Conservation (phyloP, 1,140 invertebrate genomes). For the Calosoma granatense region DNA sequence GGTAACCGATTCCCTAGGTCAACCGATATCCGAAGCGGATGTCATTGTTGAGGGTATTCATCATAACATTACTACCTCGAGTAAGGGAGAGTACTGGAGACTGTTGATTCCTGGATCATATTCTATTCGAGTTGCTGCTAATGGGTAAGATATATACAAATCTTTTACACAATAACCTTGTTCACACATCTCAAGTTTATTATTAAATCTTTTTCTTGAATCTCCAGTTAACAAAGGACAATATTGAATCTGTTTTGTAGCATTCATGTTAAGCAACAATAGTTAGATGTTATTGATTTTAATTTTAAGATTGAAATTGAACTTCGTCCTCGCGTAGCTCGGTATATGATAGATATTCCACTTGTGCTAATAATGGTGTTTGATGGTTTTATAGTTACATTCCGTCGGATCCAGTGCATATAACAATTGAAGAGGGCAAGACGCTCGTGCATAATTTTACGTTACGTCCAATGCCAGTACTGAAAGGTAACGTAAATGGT, state of each 20-base stretch:
- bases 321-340: too few relatives aligned
- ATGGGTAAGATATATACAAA: constrained; percentile 53
- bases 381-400: too few relatives aligned
- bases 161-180: constrained; percentile 6
- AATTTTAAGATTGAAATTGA: too few relatives aligned
- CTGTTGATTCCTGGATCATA: constrained; percentile 74
- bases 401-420: constrained; percentile 30
- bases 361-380: too few relatives aligned
- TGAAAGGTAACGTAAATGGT: constrained; percentile 25
- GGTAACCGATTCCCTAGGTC: constrained; percentile 38
- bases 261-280: too few relatives aligned
- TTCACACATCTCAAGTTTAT: too few relatives aligned
- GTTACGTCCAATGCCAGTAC: constrained; percentile 27
- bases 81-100: constrained; percentile 80
- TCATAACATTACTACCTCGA: constrained; percentile 63
- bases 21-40: constrained; percentile 53
- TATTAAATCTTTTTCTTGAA: constrained; percentile 1
- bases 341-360: too few relatives aligned
- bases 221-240: background rate
- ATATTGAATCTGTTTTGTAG: too few relatives aligned
- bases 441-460: constrained; percentile 39
- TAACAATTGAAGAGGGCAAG: constrained; percentile 34
- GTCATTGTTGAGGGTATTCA: constrained; percentile 58
- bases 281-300: too few relatives aligned
- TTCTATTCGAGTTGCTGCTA: constrained; percentile 53